Conservation (phyloP, 2,797 vertebrate species). For the Hemibagrus guttatus region DNA sequence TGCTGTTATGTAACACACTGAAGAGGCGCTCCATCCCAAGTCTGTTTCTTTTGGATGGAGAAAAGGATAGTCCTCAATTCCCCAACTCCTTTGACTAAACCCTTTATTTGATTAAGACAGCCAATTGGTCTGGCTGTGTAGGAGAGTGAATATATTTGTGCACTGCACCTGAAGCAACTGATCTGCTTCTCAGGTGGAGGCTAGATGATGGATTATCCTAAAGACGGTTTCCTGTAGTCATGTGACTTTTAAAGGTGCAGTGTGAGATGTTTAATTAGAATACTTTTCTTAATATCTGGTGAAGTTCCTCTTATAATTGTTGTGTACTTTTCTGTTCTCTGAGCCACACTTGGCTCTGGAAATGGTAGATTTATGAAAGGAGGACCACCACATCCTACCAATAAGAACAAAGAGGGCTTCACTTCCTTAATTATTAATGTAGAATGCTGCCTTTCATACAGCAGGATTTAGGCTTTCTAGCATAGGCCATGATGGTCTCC, state of each 20-base stretch:
- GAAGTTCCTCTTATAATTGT: background rate
- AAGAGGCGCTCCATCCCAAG: constrained; percentile 10
- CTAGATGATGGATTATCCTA: background rate
- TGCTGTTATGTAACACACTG: constrained; percentile 35
- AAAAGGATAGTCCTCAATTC: background rate
- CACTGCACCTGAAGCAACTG: background rate
- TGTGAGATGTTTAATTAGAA: background rate
- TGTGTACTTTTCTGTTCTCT: background rate
- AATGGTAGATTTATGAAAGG: background rate
- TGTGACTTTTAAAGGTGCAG: background rate
- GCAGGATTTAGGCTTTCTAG: too few relatives aligned
- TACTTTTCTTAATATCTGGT: background rate
- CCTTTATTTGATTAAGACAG: background rate
- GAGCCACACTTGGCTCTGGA: background rate
- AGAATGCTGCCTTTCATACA: background rate
- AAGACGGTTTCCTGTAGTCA: background rate
- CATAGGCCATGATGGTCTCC: background rate
- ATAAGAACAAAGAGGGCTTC: background rate
- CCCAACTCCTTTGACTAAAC: background rate
- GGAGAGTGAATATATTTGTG: background rate
- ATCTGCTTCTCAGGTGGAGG: background rate
- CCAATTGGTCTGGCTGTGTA: background rate
- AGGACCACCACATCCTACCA: background rate
- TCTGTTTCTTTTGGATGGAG: constrained; percentile 12
- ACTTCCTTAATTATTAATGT: background rate